A percentile compares a stretch with the other conserved stretches of the same genome.
Conservation (phyloP, 2,888 invertebrate species). For the Philaethria dido region DNA sequence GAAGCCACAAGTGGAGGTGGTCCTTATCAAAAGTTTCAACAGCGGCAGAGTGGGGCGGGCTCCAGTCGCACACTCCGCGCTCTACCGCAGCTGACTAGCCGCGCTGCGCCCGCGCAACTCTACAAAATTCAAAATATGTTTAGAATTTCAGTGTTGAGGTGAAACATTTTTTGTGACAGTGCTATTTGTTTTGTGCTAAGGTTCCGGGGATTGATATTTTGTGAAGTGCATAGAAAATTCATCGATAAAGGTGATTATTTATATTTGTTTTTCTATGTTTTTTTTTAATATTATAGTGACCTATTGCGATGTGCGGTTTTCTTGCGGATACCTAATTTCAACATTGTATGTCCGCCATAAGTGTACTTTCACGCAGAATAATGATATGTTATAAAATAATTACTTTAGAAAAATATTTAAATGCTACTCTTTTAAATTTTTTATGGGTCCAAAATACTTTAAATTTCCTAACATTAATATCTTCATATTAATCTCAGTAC, state of each 20-base stretch:
- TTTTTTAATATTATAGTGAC: conserved; percentile 53
- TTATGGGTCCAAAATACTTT: background rate
- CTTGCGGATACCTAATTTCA: conserved; percentile 69
- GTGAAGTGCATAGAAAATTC: conserved; percentile 56
- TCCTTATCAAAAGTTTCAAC: conserved; percentile 76
- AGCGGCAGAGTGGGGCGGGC: conserved; percentile 68
- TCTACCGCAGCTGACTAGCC: conserved; percentile 62
- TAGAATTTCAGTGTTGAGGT: conserved; percentile 72
- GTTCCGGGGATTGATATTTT: conserved; percentile 61
- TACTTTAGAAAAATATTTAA: background rate
- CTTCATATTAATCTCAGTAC: no score
- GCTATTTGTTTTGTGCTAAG: conserved; percentile 47
- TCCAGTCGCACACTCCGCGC: conserved; percentile 58
- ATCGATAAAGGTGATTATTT: conserved; percentile 62
- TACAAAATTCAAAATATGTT: conserved; percentile 66
- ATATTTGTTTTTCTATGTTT: conserved; percentile 43
- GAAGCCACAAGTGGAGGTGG: conserved; percentile 65
- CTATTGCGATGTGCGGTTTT: conserved; percentile 68
- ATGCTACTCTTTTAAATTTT: background rate
- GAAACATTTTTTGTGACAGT: conserved; percentile 59
- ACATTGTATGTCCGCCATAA: conserved; percentile 64
- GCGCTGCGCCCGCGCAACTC: conserved; percentile 68
- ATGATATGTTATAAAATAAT: conserved; percentile 30
- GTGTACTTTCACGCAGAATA: conserved; percentile 50
- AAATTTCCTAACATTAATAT: no score